Conservation (phyloP, 2,797 vertebrate species). For the Acipenser oxyrinchus region DNA sequence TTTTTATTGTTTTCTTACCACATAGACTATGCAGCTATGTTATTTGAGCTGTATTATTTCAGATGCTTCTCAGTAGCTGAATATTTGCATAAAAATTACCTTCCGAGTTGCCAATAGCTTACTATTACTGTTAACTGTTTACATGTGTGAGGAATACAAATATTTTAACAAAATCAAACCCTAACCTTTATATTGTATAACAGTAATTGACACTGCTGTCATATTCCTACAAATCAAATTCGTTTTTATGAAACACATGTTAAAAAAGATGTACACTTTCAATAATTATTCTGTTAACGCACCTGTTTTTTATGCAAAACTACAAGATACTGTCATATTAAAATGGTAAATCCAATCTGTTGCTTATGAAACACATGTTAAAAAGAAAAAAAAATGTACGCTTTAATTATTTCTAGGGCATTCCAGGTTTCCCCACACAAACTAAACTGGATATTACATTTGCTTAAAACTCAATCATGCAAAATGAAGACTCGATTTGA, state of each 20-base stretch:
- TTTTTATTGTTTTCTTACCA: slow-evolving; percentile 54
- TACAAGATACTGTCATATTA: slow-evolving; percentile 94
- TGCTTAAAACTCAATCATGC: slow-evolving; percentile 99
- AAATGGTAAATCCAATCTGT: slow-evolving; percentile 96
- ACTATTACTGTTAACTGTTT: slow-evolving; percentile 41
- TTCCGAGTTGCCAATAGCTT: slow-evolving; percentile 55
- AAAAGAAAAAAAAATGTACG: slow-evolving; percentile 79
- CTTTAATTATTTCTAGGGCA: slow-evolving; percentile 97
- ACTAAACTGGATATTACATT: slow-evolving; percentile 94
- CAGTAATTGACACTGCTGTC: slow-evolving; percentile 75
- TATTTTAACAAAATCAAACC: slow-evolving; percentile 52
- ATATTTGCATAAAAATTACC: slow-evolving; percentile 68
- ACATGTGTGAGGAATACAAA: slow-evolving; percentile 51
- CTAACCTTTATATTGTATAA: slow-evolving; percentile 63
- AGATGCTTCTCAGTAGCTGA: slow-evolving; percentile 29
- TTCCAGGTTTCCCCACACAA: slow-evolving; percentile 58
- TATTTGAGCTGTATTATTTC: slow-evolving; percentile 69
- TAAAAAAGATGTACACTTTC: slow-evolving; percentile 93
- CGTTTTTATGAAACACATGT: slow-evolving; percentile 91
- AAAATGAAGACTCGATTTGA: slow-evolving; percentile 99
- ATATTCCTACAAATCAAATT: slow-evolving; percentile 93
- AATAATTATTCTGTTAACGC: slow-evolving; percentile 94
- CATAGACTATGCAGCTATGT: slow-evolving; percentile 53
- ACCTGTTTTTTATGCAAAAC: slow-evolving; percentile 89
- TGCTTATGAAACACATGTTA: slow-evolving; percentile 97